phyloP scores from a whole-genome alignment of 2,113 vertebrate species.

The Salvelinus fontinalis region DNA sequence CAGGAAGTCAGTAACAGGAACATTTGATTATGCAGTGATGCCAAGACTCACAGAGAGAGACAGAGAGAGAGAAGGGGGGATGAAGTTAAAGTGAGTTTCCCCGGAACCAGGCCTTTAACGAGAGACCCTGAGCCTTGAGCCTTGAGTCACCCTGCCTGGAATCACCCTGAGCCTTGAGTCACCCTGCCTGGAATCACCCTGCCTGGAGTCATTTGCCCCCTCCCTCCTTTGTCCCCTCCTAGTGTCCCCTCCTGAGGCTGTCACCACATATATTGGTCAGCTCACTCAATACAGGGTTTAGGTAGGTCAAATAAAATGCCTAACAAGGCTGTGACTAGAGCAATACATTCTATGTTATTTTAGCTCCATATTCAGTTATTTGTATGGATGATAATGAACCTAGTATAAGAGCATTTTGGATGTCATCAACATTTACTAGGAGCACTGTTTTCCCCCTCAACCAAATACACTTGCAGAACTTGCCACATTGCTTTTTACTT shows the following conservation, averaged over 20 bases:
- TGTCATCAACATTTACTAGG: neutral
- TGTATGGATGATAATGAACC: neutral
- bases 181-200: too few relatives aligned
- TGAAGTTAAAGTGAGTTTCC: neutral
- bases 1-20: slow-evolving; percentile 53
- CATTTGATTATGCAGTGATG: slow-evolving; percentile 47
- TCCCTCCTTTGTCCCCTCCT: too few relatives aligned
- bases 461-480: neutral
- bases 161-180: too few relatives aligned
- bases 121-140: too few relatives aligned
- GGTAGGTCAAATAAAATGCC: too few relatives aligned
- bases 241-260: too few relatives aligned
- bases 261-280: neutral
- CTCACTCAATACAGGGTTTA: neutral
- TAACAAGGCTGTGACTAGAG: neutral
- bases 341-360: neutral
- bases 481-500: neutral
- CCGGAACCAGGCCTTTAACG: too few relatives aligned
- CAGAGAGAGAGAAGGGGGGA: neutral
- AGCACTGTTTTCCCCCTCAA: neutral
- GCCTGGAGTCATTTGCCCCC: too few relatives aligned
- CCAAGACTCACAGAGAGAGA: slow-evolving; percentile 44
- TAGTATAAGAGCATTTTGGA: neutral
- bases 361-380: neutral
- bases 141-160: too few relatives aligned